Base-by-base conservation (phyloP, 2,113 vertebrate genomes). In the Mobula birostris region DNA sequence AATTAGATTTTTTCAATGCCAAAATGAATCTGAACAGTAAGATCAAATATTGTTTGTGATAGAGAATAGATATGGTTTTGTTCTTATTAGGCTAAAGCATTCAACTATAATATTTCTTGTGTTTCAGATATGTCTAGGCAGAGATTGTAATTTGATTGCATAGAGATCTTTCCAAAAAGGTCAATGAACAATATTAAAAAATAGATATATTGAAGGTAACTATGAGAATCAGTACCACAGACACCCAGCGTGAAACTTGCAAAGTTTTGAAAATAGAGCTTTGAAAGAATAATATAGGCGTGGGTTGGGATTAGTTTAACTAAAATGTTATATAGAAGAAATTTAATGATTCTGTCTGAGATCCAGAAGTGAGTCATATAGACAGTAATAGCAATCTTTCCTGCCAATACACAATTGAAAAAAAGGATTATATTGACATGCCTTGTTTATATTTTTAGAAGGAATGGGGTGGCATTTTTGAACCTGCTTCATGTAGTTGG, bases 401-500 rank as follows among this genome's bases (percentile, higher is more conserved):
- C 97, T 97, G 96, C 97, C 96, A 96, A 87, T 93, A 94, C 96
- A 97, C 96, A 96, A 96, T 97, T 97, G 32, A 1, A 96, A 95
- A 95, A 95, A 95, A 96, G 96, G 96, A 97, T 96, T 96, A 96
- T 92, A 95, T 94, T 61, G 94, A 95, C 94, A 96, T 96, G 91
- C 14, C 85, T 68, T 95, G 96, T 95, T 95, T 96, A 96, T 96
- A 96, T 96, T 96, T 97, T 95, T 94, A 17, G 95, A 97, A 96
- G 95, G 95, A 95, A 94, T 96, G 96, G 95, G 96, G 95, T 95
- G 94, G 94, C 95, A 96, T 95, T 94, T 95, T 96, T 96, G 94
- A 95, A 95, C 95, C 95, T 97, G 96, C 97, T 97, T 97, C 96
- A 97, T 96, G 95, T 96, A 96, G 95, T 96, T 96, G 96, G 95